Percentiles rank a stretch among this genome's conserved stretches.
Conservation (phyloP, 2,797 vertebrate species). For the Takifugu ocellatus region DNA sequence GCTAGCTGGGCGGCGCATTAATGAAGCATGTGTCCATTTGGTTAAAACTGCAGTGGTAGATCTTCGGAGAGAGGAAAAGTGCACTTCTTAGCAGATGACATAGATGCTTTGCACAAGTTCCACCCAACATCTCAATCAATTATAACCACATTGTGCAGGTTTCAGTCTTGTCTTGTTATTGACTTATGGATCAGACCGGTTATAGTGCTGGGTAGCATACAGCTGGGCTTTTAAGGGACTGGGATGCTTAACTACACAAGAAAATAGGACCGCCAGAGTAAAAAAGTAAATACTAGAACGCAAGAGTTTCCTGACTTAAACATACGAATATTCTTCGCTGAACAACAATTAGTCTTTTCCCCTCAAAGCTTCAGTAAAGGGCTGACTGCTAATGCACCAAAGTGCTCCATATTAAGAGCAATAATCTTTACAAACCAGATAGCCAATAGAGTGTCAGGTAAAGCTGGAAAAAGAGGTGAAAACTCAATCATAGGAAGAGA, state of each 20-base stretch:
- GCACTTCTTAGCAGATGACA: constrained; percentile 85
- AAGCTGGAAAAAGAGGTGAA: constrained; percentile 94
- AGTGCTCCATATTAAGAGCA: constrained; percentile 81
- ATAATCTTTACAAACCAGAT: constrained; percentile 99
- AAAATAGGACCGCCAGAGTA: constrained; percentile 51
- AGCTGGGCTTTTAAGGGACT: constrained; percentile 70
- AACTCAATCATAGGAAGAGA: constrained; percentile 95
- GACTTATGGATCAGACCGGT: constrained; percentile 79
- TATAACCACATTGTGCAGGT: constrained; percentile 88
- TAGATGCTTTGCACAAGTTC: constrained; percentile 81
- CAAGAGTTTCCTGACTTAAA: constrained; percentile 46
- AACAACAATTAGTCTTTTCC: constrained; percentile 53
- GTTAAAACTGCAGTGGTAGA: constrained; percentile 75
- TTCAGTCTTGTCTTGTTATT: constrained; percentile 84
- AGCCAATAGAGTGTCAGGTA: constrained; percentile 93
- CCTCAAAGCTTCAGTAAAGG: constrained; percentile 68
- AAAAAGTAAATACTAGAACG: constrained; percentile 52
- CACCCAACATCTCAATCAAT: constrained; percentile 87
- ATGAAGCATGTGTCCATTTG: constrained; percentile 79
- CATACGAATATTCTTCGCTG: constrained; percentile 48
- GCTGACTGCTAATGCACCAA: constrained; percentile 74
- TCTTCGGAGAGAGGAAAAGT: constrained; percentile 81
- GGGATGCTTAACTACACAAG: constrained; percentile 64
- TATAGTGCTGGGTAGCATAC: constrained; percentile 77
- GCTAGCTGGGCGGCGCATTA: constrained; percentile 72